phyloP scores from a whole-genome alignment of 2,113 vertebrate species.

The Eira barbara region DNA sequence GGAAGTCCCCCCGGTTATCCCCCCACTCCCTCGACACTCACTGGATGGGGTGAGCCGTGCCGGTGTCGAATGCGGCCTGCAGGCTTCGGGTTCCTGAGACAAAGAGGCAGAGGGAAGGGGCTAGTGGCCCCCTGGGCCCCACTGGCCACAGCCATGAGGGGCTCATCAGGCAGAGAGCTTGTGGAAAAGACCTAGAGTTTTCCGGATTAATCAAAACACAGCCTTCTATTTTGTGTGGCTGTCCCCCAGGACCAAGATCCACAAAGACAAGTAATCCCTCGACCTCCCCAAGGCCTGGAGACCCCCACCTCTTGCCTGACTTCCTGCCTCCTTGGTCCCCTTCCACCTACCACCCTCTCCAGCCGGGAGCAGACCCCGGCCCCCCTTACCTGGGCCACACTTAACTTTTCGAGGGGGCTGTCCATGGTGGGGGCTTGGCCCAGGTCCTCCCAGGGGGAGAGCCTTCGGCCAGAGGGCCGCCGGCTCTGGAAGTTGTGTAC shows the following conservation, averaged over 20 bases:
- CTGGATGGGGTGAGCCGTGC: conserved; percentile 77
- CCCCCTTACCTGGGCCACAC: conserved; percentile 93
- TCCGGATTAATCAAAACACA: not conserved
- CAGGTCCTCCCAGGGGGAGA: conserved; percentile 75
- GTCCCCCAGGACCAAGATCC: not conserved
- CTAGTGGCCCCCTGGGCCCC: conserved; percentile 70
- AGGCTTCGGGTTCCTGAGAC: conserved; percentile 72
- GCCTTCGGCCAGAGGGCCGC: conserved; percentile 28
- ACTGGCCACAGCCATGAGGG: not conserved
- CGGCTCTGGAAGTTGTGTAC: conserved; percentile 81
- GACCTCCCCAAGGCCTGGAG: not conserved
- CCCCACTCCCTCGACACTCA: conserved; percentile 58
- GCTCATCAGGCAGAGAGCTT: conserved; percentile 66
- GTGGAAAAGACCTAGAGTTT: conserved; percentile 70
- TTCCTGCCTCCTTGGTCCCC: not conserved
- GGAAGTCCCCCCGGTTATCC: not conserved
- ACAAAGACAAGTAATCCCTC: not conserved
- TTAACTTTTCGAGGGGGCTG: conserved; percentile 95
- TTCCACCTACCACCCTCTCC: conserved; percentile 64
- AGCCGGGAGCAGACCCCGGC: conserved; percentile 59
- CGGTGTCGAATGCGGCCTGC: conserved; percentile 69
- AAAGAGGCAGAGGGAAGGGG: conserved; percentile 59
- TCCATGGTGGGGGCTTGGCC: conserved; percentile 85
- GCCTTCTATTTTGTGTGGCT: not conserved
- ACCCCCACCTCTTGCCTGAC: not conserved